Conservation (phyloP, 2,797 vertebrate species). For the Myiothlypis coronata region DNA sequence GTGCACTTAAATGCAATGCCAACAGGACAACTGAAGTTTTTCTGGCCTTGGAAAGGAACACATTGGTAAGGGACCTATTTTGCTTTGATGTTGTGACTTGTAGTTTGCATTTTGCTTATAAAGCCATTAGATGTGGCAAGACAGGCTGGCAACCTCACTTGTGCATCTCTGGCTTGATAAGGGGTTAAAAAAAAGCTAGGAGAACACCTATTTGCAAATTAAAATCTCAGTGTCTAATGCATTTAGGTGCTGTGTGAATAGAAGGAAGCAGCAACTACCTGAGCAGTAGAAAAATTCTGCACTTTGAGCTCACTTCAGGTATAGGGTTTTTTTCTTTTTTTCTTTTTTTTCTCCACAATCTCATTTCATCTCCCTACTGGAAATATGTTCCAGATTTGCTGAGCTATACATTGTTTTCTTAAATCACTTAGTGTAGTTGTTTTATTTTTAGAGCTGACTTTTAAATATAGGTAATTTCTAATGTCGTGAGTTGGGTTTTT, state of each 20-base stretch:
- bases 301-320: neutral
- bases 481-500: fast-evolving
- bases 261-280: neutral
- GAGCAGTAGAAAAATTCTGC: neutral
- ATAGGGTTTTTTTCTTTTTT: fast-evolving
- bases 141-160: neutral
- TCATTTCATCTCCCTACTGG: neutral
- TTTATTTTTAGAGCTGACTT: neutral
- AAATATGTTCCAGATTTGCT: neutral
- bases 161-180: neutral
- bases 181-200: neutral
- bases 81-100: neutral
- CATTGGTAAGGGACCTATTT: neutral
- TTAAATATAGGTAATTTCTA: neutral
- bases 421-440: neutral
- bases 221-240: neutral
- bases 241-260: neutral
- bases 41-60: neutral
- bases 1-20: neutral
- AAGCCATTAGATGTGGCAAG: neutral
- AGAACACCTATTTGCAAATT: neutral
- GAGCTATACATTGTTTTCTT: neutral
- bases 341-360: fast-evolving
- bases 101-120: neutral
- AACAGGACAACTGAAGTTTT: neutral